A percentile compares a stretch with the other conserved stretches of the same genome.
Evolutionary conservation across 2,113 vertebrate genomes (phyloP).

Genomic region (Alethe diademata): DNA sequence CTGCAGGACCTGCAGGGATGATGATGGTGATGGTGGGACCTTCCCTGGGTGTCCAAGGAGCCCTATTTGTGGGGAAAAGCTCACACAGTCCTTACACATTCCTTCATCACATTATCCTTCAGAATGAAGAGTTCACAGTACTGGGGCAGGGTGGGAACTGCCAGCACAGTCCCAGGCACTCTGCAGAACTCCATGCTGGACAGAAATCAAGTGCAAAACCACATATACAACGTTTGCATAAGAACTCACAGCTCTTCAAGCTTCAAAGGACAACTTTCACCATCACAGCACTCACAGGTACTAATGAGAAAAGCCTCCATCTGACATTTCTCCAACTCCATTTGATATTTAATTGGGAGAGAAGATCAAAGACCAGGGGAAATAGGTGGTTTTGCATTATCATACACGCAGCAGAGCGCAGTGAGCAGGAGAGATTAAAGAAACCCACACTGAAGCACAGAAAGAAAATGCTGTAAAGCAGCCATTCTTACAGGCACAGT

Average conservation of each 20-base stretch:
- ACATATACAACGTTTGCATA: neutral
- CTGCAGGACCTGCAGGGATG: accelerated
- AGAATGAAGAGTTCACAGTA: neutral
- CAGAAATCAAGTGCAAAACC: neutral
- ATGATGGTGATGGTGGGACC: neutral
- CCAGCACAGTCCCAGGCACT: neutral
- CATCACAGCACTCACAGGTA: neutral
- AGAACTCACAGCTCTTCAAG: neutral
- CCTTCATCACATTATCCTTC: accelerated
- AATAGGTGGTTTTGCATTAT: neutral
- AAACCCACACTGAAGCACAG: neutral
- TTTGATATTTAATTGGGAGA: neutral
- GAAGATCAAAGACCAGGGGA: conserved; percentile 1
- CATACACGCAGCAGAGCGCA: neutral
- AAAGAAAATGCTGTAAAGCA: neutral
- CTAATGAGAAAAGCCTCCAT: neutral
- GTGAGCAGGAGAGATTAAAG: neutral
- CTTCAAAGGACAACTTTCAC: conserved; percentile 9
- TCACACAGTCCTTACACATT: no score
- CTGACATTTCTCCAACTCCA: neutral
- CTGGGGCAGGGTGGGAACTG: neutral
- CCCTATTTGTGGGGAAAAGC: neutral
- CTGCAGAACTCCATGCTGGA: neutral
- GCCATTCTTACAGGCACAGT: neutral
- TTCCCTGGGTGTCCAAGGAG: neutral